Evolutionary conservation across 2,888 invertebrate genomes (phyloP).

Genomic region (Orgyia antiqua): DNA sequence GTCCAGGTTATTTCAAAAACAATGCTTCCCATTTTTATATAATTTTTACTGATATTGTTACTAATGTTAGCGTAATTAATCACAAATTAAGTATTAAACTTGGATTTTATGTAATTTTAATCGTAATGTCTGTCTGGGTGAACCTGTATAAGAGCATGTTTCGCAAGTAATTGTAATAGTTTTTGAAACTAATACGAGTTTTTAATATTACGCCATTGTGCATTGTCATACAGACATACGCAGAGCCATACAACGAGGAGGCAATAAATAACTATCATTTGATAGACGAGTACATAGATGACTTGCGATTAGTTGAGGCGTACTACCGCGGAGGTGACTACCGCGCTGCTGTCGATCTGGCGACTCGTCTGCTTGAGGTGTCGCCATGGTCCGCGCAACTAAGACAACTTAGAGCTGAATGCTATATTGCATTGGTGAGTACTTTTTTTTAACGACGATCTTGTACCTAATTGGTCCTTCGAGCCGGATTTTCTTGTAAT

Average conservation of each 20-base stretch:
- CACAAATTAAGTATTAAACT: too few species aligned
- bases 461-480: too few species aligned
- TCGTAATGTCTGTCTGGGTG: too few species aligned
- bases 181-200: too few species aligned
- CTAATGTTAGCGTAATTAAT: too few species aligned
- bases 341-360: slow-evolving; percentile 71
- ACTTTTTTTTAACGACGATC: background rate
- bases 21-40: too few species aligned
- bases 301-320: slow-evolving; percentile 77
- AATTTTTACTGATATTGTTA: too few species aligned
- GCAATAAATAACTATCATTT: slow-evolving; percentile 83
- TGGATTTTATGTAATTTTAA: too few species aligned
- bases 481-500: background rate
- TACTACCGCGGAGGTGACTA: slow-evolving; percentile 72
- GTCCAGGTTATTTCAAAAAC: too few species aligned
- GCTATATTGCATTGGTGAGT: slow-evolving; percentile 81
- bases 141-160: too few species aligned
- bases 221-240: slow-evolving; percentile 48
- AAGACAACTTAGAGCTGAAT: slow-evolving; percentile 91
- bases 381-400: slow-evolving; percentile 94
- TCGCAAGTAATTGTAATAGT: too few species aligned
- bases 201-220: too few species aligned
- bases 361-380: slow-evolving; percentile 84
- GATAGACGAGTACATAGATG: slow-evolving; percentile 83
- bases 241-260: slow-evolving; percentile 87